These are phyloP conservation scores for Taxidea taxus DNA, from an alignment of 2,113 vertebrate species.

Conservation along the genomic window DNA sequence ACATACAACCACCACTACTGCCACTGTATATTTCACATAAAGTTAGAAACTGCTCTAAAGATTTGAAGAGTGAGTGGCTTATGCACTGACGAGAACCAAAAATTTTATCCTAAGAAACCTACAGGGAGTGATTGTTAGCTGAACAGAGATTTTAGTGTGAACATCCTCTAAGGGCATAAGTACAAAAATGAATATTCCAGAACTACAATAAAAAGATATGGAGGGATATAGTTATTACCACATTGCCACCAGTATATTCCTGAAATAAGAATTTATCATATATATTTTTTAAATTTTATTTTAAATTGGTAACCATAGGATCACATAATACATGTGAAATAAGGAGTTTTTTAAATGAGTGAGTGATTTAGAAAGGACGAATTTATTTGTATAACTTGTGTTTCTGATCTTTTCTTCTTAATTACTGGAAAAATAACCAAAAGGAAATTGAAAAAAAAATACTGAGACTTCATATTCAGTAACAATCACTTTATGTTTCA, in stretches of 20 bases:
- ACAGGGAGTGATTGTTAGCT: neutral
- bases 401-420: neutral
- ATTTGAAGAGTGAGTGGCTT: neutral
- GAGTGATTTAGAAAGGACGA: neutral
- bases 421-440: neutral
- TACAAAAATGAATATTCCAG: neutral
- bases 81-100: neutral
- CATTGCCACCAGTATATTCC: neutral
- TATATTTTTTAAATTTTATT: neutral
- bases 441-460: neutral
- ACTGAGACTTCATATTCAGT: neutral
- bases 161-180: neutral
- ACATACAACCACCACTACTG: neutral
- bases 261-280: neutral
- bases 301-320: neutral
- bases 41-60: neutral
- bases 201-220: neutral
- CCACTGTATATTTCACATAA: neutral
- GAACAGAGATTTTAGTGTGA: neutral
- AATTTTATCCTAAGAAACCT: neutral
- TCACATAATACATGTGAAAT: neutral
- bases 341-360: neutral
- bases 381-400: neutral
- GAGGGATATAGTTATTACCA: neutral
- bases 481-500: neutral